Base-by-base conservation (phyloP, 2,113 vertebrate genomes). In the Bufo bufo region DNA sequence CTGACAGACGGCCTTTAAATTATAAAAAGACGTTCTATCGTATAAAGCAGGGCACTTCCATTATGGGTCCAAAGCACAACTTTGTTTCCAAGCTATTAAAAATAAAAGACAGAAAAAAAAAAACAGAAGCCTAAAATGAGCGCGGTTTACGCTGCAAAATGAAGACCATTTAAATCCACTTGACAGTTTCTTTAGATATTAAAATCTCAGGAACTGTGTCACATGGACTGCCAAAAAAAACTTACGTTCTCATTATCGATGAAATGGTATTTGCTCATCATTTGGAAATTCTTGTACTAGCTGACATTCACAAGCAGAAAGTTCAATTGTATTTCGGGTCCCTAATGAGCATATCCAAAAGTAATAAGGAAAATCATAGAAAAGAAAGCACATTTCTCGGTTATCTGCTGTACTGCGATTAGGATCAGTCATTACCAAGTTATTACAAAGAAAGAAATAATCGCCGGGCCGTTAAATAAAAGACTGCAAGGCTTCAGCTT, bases 231-330 rank as follows among this genome's bases (percentile, higher is more conserved):
- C 23, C 6, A 0, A 0, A 54, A 43, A 89, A 61, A 3, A 75
- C 20, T 71, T 82, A 85, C 17, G 65, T 45, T 63, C 7, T 88
- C 8, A 19, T 23, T 65, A 47, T 69, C 47, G 13, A 77, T 82
- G 65, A 82, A 33, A 11, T 45, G 78, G 16, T 6, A 45, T 50
- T 52, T 63, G 19, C 33, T 72, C 45, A 6, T 85, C 84, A 59
- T 87, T 72, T 74, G 56, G 72, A 23, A 72, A 65, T 65, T 83
- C 52, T 50, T 56, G 82, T 89, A 43, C 78, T 84, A 56, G 5
- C 17, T 89, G 89, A 91, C 77, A 85, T 69, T 90, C 88, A 84
- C 14, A 85, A 63, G 72, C 72, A 89, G 61, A 43, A 87, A 72
- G 13, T 23, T 84, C 50, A 84, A 82, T 20, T 84, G 10, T 75